Base-by-base conservation (phyloP, 2,888 invertebrate species). In the Hirtodrosophila confusa region DNA sequence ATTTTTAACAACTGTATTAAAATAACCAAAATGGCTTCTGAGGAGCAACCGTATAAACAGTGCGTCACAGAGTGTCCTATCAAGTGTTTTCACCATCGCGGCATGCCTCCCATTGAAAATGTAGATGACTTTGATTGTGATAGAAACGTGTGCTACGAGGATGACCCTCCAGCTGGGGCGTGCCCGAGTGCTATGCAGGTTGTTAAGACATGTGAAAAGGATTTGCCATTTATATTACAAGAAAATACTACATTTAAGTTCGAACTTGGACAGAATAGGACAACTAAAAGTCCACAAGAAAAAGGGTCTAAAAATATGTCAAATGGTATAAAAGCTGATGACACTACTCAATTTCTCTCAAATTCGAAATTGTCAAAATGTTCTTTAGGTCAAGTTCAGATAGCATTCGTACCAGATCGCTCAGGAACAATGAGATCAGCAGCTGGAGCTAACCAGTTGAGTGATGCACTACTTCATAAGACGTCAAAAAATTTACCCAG, bases 11-110 rank as follows among this genome's bases (percentile, higher is more conserved):
- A 77, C 10, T 54, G 79, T 4, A 64, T 85, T 2, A 73, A 68
- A 23, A 77, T 84, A 4, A 72, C 63, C 0, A 70, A 78, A 53
- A 60, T 82, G 67, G 87, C 78, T 3, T 50, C 70, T 4, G 54
- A 65, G 5, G 79, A 86, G 43, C 61, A 57, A 4, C 69, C 73
- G 0, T 69, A 64, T 10, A 41, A 68, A 11, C 55, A 66, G 2
- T 85, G 83, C 11, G 40, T 31, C 0, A 3, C 27, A 4, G 37
- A 47, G 5, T 60, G 57, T 8, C 75, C 75, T n/a, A 31, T 57
- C 6, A 56, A 57, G 10, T 67, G 54, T 1, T 40, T 68, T 10
- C 54, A 62, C 9, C 65, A 67, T 8, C 47, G 65, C 2, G 73
- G 69, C 0, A 9, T 80, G 10, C 80, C 85, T 0, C 49, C 47